These are phyloP conservation scores for Falco peregrinus DNA, from an alignment of 2,797 vertebrate genomes.

Conservation along the genomic window DNA sequence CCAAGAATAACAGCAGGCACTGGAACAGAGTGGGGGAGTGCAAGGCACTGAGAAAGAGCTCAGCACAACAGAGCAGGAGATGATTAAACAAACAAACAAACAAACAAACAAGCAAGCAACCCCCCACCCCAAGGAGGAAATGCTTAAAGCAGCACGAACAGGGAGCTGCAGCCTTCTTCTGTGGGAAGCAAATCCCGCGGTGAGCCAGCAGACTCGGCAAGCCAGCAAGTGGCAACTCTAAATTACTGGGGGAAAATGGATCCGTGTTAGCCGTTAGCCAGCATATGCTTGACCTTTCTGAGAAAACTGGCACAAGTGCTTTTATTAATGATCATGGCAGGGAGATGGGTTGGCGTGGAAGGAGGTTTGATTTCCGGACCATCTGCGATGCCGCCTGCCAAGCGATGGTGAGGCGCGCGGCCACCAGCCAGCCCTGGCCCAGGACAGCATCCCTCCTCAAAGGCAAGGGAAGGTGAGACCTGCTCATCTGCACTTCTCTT, in stretches of 20 bases:
- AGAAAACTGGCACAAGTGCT: neutral
- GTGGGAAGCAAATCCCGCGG: neutral
- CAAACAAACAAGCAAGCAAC: neutral
- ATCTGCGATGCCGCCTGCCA: neutral
- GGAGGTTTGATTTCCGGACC: neutral
- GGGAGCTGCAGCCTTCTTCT: neutral
- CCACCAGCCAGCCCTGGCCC: neutral
- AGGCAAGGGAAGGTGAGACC: neutral
- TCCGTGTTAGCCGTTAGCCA: neutral
- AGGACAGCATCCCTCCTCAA: neutral
- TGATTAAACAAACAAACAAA: constrained; percentile 43
- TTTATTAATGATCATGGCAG: neutral
- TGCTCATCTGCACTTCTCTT: rapidly evolving
- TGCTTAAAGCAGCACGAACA: neutral
- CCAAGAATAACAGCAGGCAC: constrained; percentile 51
- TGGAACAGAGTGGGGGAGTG: constrained; percentile 12
- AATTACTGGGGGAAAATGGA: neutral
- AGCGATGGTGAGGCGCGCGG: neutral
- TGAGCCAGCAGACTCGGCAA: neutral
- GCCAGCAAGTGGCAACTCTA: neutral
- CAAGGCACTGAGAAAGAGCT: constrained; percentile 20
- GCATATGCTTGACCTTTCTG: neutral
- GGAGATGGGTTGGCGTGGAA: neutral
- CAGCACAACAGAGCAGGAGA: neutral
- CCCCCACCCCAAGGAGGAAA: neutral